Conservation (phyloP, 2,797 vertebrate genomes). For the Rhynchotus rufescens region DNA sequence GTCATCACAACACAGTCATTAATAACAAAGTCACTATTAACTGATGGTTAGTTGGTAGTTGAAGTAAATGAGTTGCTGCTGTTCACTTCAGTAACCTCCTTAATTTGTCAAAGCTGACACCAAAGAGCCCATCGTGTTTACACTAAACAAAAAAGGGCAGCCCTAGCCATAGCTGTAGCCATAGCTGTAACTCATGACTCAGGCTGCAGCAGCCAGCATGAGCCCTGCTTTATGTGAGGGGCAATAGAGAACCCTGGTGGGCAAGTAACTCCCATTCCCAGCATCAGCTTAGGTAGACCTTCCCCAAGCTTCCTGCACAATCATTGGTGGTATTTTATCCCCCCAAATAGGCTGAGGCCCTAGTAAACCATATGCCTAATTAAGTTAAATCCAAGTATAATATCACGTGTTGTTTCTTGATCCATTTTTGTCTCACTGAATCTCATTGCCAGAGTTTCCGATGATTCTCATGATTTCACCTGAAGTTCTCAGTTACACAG, state of each 20-base stretch:
- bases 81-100: neutral
- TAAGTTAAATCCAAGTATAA: neutral
- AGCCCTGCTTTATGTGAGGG: neutral
- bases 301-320: neutral
- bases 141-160: neutral
- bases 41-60: neutral
- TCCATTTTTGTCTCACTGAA: neutral
- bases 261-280: too few relatives aligned
- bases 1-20: too few relatives aligned
- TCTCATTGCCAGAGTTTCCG: neutral
- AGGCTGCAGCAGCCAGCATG: neutral
- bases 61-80: conserved; percentile 8
- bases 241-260: rapidly evolving
- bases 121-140: neutral
- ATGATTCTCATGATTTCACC: neutral
- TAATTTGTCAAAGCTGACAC: neutral
- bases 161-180: rapidly evolving
- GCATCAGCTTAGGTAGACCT: rapidly evolving
- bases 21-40: conserved; percentile 18
- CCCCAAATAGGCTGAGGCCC: neutral
- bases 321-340: neutral
- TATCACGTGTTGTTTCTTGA: neutral
- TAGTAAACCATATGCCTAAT: neutral
- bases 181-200: neutral
- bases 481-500: neutral